Evolutionary conservation across 2,113 vertebrate species (phyloP), one percentile per base, ranked within the genome.

Genomic region (Syngnathus scovelli): DNA sequence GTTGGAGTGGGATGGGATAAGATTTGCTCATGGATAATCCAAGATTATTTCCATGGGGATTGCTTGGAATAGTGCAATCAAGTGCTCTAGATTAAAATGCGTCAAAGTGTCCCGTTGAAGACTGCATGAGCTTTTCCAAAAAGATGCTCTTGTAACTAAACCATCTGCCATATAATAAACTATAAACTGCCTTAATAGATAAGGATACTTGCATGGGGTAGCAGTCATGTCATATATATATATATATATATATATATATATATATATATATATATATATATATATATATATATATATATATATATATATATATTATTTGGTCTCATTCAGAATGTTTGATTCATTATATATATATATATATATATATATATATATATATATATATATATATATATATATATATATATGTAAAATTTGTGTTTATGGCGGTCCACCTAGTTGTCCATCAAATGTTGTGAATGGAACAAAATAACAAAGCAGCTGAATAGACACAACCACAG

Each of bases 21-120:
- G 74, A 67, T 79, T 71, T 60, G 80, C 75, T 81, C 79, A 33
- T 44, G 76, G 81, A 85, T 90, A 87, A 89, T 89, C 83, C 84
- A 15, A 79, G 83, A 90, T 88, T 89, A 88, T 86, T 84, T 84
- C 79, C 71, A 74, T 75, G 74, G 74, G 80, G 87, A 89, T 85
- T 84, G 80, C 76, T 85, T 75, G 66, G 71, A 83, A 81, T 81
- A 73, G 71, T 75, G 77, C 82, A 87, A 73, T 87, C 72, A 82
- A 80, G 83, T 82, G 76, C 38, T 73, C 67, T 61, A 77, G 75
- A 85, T 78, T 87, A 70, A 86, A 85, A 87, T 80, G 72, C 70
- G 78, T 80, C 68, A 78, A 78, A 82, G 65, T 69, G 74, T 83
- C 69, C 70, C 56, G 49, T 67, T 76, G 68, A 63, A 66, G 55